Base-by-base conservation (phyloP, 1,140 invertebrate genomes). In the Drosophila albomicans region DNA sequence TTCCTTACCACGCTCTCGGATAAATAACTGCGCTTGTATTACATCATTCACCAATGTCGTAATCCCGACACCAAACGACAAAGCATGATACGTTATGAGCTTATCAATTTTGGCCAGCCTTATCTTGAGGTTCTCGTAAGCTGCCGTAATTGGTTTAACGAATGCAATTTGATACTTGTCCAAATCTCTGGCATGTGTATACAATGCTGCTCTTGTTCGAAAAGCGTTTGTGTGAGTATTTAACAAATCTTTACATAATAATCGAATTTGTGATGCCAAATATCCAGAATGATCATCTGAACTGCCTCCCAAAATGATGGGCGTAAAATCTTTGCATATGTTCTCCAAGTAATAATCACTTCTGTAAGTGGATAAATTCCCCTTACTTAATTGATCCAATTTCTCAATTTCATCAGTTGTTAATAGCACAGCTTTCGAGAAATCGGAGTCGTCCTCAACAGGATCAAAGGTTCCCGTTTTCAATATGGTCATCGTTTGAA, bases 41-140 rank as follows among this genome's bases (percentile, higher is more conserved):
- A 96, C 95, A 82, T 96, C 94, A 2, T 93, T 75, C 7, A 96
- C 92, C 41, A 98, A 93, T 15, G 93, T 91, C 3, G 93, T 80
- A 68, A 97, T 95, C 8, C 96, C 95, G n/a, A 95, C 94, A 56
- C 94, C 91, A 81, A 97, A 95, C 68, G 96, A 94, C 87, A 95
- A 95, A 89, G 97, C 96, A 73, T 95, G 95, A 58, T 82, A 91
- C 15, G 77, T 49, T 8, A 97, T 93, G 45, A 94, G 94, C 48
- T 95, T 94, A 77, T 96, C 94, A 2, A 96, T 93, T 45, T 93
- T 89, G 3, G 90, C 81, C 3, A 94, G 93, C 6, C 93, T 94
- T 11, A 79, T 73, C 86, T 93, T 91, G 1, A 94, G 85, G 57
- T 93, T 74, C n/a, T 94, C 92, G 10, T 95, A 94, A 1, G 10